A percentile compares a stretch with the other conserved stretches of the same genome.
Conservation (phyloP, 1,140 invertebrate species). For the Drosophila parvula region DNA sequence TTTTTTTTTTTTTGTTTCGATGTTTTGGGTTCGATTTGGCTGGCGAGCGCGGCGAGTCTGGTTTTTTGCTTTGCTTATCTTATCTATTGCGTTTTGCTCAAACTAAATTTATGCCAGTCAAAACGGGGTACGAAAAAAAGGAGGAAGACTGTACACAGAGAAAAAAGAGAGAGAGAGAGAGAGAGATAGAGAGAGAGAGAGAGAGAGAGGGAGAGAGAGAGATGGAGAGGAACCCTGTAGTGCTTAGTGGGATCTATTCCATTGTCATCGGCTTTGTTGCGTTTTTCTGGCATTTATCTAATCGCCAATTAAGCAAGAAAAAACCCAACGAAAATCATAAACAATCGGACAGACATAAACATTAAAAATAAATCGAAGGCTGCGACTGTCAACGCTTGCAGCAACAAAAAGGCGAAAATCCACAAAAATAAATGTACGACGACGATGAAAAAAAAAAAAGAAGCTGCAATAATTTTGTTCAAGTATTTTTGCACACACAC, state of each 20-base stretch:
- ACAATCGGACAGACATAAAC: conserved; percentile 80
- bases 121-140: conserved; percentile 10
- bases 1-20: conserved; percentile 23
- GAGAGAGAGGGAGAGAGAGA: neutral
- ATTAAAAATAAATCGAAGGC: conserved; percentile 83
- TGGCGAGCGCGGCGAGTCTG: conserved; percentile 21
- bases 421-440: conserved; percentile 27
- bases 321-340: conserved; percentile 71
- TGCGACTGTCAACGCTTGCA: conserved; percentile 63
- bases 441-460: conserved; percentile 44
- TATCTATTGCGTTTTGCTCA: conserved; percentile 71
- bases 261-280: conserved; percentile 40
- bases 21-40: conserved; percentile 36
- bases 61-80: conserved; percentile 58
- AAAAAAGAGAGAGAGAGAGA: too few species aligned
- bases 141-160: neutral
- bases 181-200: neutral
- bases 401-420: conserved; percentile 10
- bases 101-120: conserved; percentile 75
- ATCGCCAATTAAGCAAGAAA: conserved; percentile 76
- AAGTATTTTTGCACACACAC: conserved; percentile 66
- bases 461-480: conserved; percentile 79
- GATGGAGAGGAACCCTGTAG: neutral
- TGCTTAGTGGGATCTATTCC: conserved; percentile 28
- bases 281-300: conserved; percentile 65